Evolutionary conservation across 2,888 invertebrate species (phyloP).

Genomic region (Thecophora atra): DNA sequence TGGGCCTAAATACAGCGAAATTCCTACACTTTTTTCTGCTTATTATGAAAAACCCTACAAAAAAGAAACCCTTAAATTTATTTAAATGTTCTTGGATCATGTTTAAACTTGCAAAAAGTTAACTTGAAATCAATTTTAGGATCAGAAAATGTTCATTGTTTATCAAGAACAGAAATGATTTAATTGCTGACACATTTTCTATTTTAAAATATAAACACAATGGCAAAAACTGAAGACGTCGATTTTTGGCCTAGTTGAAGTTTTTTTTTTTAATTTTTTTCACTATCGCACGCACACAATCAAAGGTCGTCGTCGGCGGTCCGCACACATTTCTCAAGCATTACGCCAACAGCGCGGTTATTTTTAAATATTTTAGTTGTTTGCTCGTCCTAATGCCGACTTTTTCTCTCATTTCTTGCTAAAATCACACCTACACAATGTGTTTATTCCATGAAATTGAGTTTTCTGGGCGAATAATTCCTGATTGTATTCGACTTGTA

Average conservation of each 20-base stretch:
- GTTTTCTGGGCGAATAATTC: not conserved
- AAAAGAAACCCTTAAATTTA: too few species aligned
- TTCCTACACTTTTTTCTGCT: too few species aligned
- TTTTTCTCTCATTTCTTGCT: not conserved
- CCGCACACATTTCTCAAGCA: conserved; percentile 25
- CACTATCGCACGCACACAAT: conserved; percentile 2
- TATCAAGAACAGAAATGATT: not conserved
- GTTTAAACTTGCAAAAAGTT: not conserved
- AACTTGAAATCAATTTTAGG: not conserved
- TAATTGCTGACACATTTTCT: conserved; percentile 28
- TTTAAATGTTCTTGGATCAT: too few species aligned
- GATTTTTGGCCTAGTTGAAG: conserved; percentile 23
- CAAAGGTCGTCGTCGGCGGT: conserved; percentile 21
- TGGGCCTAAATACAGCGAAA: not conserved
- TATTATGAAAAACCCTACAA: too few species aligned
- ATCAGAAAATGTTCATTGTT: not conserved
- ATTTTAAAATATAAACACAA: conserved; percentile 9
- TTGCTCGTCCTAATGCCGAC: not conserved
- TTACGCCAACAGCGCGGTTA: conserved; percentile 16
- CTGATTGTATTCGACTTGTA: not conserved
- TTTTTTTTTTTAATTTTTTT: not conserved
- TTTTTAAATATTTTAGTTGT: conserved; percentile 17
- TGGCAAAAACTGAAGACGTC: conserved; percentile 11
- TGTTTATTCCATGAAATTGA: not conserved
- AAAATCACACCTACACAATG: conserved; percentile 10